These are phyloP conservation scores for Latrodectus hesperus DNA, from an alignment of 2,888 invertebrate species.

Conservation along the genomic window DNA sequence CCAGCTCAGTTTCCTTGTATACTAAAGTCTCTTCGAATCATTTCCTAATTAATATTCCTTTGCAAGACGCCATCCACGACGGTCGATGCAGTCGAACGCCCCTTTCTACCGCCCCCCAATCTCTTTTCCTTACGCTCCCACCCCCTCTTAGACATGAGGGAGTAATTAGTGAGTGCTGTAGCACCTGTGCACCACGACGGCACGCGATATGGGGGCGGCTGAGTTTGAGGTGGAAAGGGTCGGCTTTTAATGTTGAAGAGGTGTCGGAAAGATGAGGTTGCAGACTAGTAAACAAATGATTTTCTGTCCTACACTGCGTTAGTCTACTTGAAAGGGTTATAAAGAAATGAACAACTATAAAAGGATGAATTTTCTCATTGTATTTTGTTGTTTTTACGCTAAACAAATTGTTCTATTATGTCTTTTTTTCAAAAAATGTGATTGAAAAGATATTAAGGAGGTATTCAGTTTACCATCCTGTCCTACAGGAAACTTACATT, in stretches of 20 bases:
- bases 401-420: no score
- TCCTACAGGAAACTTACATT: no score
- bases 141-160: conserved; percentile 39
- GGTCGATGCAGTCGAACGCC: not conserved
- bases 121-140: not conserved
- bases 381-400: no score
- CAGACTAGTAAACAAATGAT: conserved; percentile 22
- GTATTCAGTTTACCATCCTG: no score
- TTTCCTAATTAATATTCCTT: conserved; percentile 59
- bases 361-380: not conserved
- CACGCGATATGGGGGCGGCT: conserved; percentile 23
- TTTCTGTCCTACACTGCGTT: conserved; percentile 9
- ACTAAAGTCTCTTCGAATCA: conserved; percentile 20
- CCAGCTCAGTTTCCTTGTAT: not conserved
- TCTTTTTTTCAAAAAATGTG: no score
- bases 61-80: conserved; percentile 48
- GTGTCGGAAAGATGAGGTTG: conserved; percentile 8
- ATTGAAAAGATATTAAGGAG: no score
- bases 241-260: conserved; percentile 18
- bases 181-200: conserved; percentile 49
- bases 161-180: conserved; percentile 49
- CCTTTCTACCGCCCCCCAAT: not conserved
- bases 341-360: conserved; percentile 1
- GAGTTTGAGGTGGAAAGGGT: not conserved
- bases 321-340: not conserved